Evolutionary conservation across 2,888 invertebrate genomes (phyloP), one percentile per base, ranked within the genome.

Genomic region (Incurvaria masculella): DNA sequence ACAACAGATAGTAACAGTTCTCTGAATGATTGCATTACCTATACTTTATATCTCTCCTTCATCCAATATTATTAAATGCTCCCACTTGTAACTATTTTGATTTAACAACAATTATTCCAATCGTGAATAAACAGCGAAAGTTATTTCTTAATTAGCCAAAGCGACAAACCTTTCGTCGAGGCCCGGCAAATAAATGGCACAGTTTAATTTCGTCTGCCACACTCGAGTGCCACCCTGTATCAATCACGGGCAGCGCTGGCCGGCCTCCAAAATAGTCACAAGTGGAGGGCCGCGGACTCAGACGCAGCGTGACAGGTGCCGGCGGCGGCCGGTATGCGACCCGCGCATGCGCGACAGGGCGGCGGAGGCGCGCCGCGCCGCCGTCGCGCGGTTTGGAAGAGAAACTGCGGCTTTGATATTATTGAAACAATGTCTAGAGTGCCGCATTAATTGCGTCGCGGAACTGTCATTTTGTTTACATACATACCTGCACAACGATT

Each of bases 181-280:
- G 33, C 33, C 14, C 6, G 14, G 33, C 14, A 14, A 11, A 4
- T 21, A 3, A 76, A 78, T 75, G 72, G 67, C 65, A 65, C 68
- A 68, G 74, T 75, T 75, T 76, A 75, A 78, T 75, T 76, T 73
- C 67, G 74, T 75, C 72, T 33, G 78, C 76, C 75, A 69, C 68
- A 70, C 66, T 60, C 69, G 70, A 72, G 72, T 73, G 73, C 61
- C 61, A 66, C 57, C 62, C 64, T 65, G 65, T 73, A 75, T 76
- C 69, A 69, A 73, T 76, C 75, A 74, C 64, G 62, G 61, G 59
- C n/a, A 61, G 60, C 62, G 65, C 74, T 76, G 78, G 76, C 78
- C 64, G 54, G 49, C 59, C 65, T 69, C 78, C 78, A 78, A 76
- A 63, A 62, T 64, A 60, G 65, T 63, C 66, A n/a, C 73, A 68